Evolutionary conservation across 2,888 invertebrate species (phyloP).

Genomic region (Scaptomyza caliginosa): DNA sequence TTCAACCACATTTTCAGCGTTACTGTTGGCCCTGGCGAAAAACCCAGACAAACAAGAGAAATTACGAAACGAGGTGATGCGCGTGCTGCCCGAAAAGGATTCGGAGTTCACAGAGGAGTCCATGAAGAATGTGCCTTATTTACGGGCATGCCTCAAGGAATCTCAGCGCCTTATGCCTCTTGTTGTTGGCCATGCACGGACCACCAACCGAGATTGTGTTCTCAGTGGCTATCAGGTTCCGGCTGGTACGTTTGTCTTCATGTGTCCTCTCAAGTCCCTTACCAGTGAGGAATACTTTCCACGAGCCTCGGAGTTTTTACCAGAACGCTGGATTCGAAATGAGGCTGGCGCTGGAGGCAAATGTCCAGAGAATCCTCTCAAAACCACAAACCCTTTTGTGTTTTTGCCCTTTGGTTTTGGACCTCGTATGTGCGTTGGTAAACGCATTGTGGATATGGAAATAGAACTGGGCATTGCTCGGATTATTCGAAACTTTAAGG

Average conservation of each 20-base stretch:
- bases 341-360: conserved; percentile 84
- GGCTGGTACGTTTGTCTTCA: conserved; percentile 88
- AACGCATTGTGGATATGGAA: conserved; percentile 90
- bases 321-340: conserved; percentile 88
- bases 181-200: conserved; percentile 86
- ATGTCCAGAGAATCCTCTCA: conserved; percentile 88
- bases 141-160: conserved; percentile 91
- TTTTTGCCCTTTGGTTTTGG: conserved; percentile 89
- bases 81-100: conserved; percentile 83
- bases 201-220: conserved; percentile 85
- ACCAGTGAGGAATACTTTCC: conserved; percentile 86
- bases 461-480: conserved; percentile 86
- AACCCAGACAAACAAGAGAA: conserved; percentile 88
- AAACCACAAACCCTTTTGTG: conserved; percentile 71
- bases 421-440: conserved; percentile 88
- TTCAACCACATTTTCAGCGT: conserved; percentile 58
- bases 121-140: conserved; percentile 86
- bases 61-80: conserved; percentile 86
- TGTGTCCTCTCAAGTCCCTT: conserved; percentile 86
- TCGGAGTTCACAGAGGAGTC: conserved; percentile 84
- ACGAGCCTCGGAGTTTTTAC: conserved; percentile 87
- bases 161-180: conserved; percentile 87
- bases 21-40: conserved; percentile 85
- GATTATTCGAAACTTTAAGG: conserved; percentile 75
- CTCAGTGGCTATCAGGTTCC: conserved; percentile 88